Conservation (phyloP, 1,140 invertebrate genomes). For the Drosophila navojoa region DNA sequence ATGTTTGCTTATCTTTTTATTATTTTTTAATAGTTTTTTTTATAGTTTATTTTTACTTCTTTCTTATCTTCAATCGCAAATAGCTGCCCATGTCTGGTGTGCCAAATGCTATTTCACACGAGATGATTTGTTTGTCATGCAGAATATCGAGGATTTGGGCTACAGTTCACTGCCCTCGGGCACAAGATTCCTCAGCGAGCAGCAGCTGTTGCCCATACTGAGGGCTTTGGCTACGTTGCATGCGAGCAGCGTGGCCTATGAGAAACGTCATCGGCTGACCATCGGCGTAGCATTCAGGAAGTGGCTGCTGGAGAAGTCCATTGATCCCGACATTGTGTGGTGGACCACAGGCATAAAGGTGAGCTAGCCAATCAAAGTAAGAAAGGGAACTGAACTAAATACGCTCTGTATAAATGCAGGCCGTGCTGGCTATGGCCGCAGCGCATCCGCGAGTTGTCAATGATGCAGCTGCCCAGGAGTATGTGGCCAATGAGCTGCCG, state of each 20-base stretch:
- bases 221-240: slow-evolving; percentile 83
- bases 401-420: slow-evolving; percentile 23
- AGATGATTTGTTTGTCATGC: slow-evolving; percentile 82
- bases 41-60: too few species aligned
- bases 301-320: slow-evolving; percentile 59
- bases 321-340: slow-evolving; percentile 60
- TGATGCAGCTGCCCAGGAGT: slow-evolving; percentile 42
- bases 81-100: slow-evolving; percentile 74
- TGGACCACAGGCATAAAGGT: slow-evolving; percentile 70
- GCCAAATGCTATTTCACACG: slow-evolving; percentile 82
- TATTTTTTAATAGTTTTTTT: too few species aligned
- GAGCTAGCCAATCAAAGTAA: not conserved
- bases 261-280: slow-evolving; percentile 52
- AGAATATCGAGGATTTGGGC: slow-evolving; percentile 78
- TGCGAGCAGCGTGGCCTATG: slow-evolving; percentile 76
- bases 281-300: slow-evolving; percentile 80
- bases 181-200: slow-evolving; percentile 55
- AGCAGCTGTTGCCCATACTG: slow-evolving; percentile 67
- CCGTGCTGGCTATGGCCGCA: slow-evolving; percentile 61
- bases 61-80: not conserved
- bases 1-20: too few species aligned
- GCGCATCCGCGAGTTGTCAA: slow-evolving; percentile 52
- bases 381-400: not conserved
- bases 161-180: slow-evolving; percentile 61
- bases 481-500: slow-evolving; percentile 67